Conservation (phyloP, 2,797 vertebrate species). For the Catamblyrhynchus diadema region DNA sequence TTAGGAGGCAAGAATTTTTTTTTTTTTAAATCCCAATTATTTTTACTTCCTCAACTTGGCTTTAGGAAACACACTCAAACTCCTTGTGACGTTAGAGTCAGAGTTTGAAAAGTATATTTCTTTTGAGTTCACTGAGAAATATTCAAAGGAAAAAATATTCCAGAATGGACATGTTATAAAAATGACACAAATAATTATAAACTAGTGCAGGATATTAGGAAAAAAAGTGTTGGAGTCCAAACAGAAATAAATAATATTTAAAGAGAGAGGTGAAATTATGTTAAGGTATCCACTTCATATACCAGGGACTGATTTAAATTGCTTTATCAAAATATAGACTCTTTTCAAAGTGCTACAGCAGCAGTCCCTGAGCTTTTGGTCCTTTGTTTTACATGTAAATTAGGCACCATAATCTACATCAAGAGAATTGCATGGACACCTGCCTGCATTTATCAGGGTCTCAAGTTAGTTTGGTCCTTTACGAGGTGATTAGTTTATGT, state of each 20-base stretch:
- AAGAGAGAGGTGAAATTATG: not conserved
- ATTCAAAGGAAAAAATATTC: not conserved
- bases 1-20: not conserved
- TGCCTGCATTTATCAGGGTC: not conserved
- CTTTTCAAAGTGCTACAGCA: not conserved
- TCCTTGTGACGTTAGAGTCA: not conserved
- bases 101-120: not conserved
- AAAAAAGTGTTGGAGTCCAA: not conserved
- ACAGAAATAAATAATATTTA: not conserved
- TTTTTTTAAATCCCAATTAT: not conserved
- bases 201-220: not conserved
- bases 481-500: accelerated
- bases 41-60: not conserved
- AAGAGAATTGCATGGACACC: not conserved
- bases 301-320: accelerated
- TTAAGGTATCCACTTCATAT: not conserved
- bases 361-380: not conserved
- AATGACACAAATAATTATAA: not conserved
- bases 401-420: too few species aligned
- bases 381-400: not conserved
- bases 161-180: not conserved
- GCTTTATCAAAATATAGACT: not conserved
- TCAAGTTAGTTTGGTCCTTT: not conserved
- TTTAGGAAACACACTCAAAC: not conserved
- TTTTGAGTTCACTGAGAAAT: not conserved